Evolutionary conservation across 92 coral and sea anemone genomes (phyloP).

Genomic region (Porites evermanni): DNA sequence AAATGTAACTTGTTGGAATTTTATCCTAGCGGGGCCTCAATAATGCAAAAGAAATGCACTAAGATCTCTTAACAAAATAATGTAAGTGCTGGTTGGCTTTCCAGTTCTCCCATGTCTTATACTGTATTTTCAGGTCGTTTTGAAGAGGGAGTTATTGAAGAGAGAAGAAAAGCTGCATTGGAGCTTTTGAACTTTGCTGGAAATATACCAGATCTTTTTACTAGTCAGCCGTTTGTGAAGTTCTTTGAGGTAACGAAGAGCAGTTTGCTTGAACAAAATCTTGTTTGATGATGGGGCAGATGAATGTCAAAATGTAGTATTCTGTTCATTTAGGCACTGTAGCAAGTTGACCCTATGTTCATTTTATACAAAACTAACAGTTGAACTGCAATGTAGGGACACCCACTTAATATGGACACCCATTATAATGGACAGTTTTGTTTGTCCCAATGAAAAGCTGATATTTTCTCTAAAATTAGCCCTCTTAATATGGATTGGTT

Average conservation of each 20-base stretch:
- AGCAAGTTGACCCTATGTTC: too few relatives aligned
- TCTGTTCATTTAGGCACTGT: too few relatives aligned
- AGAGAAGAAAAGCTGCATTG: conserved; percentile 79
- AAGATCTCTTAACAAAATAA: too few relatives aligned
- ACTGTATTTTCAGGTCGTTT: conserved; percentile 74
- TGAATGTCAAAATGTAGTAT: too few relatives aligned
- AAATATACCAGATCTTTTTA: conserved; percentile 73
- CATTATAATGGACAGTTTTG: not conserved
- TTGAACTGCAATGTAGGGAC: too few relatives aligned
- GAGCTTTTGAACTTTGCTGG: conserved; percentile 86
- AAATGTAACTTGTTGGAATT: too few relatives aligned
- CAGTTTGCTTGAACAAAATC: not conserved
- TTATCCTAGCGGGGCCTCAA: too few relatives aligned
- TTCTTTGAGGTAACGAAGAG: conserved; percentile 82
- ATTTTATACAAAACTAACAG: too few relatives aligned
- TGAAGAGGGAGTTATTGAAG: conserved; percentile 96
- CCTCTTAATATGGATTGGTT: too few relatives aligned
- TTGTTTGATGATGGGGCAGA: not conserved
- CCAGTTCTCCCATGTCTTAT: too few relatives aligned
- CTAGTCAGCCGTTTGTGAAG: conserved; percentile 82
- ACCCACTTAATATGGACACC: not conserved
- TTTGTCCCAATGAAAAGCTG: not conserved
- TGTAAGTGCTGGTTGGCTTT: too few relatives aligned
- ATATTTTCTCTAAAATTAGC: not conserved
- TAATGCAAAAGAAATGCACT: too few relatives aligned